Percentiles rank a stretch among this genome's conserved stretches.
phyloP scores from a whole-genome alignment of 2,888 invertebrate species.

The Macrophya alboannulata region DNA sequence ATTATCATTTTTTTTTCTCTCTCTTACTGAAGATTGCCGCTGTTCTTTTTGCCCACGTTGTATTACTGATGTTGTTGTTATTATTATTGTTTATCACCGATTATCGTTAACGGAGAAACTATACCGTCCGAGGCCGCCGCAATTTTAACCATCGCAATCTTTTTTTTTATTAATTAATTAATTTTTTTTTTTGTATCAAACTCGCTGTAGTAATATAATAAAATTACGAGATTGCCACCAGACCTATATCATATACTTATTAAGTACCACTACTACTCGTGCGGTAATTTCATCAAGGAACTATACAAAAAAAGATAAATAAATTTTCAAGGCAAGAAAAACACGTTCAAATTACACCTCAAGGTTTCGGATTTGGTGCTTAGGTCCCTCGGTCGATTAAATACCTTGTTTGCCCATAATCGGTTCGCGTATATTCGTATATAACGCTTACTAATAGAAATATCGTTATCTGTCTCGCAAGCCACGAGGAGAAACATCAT shows the following conservation, averaged over 20 bases:
- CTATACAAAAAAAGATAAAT: background rate
- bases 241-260: background rate
- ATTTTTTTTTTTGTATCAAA: background rate
- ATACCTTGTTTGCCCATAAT: background rate
- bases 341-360: background rate
- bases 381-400: background rate
- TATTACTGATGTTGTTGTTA: background rate
- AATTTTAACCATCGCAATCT: background rate
- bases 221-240: background rate
- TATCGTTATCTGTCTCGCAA: background rate
- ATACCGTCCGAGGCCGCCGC: background rate
- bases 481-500: background rate
- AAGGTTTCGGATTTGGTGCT: background rate
- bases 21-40: background rate
- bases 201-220: background rate
- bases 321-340: constrained; percentile 30
- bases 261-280: background rate
- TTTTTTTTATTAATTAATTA: background rate
- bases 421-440: background rate
- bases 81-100: constrained; percentile 2
- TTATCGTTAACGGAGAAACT: background rate
- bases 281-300: background rate
- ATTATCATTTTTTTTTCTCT: background rate
- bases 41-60: background rate
- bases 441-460: background rate